Conservation (phyloP, 2,113 vertebrate genomes). For the Crocuta crocuta region DNA sequence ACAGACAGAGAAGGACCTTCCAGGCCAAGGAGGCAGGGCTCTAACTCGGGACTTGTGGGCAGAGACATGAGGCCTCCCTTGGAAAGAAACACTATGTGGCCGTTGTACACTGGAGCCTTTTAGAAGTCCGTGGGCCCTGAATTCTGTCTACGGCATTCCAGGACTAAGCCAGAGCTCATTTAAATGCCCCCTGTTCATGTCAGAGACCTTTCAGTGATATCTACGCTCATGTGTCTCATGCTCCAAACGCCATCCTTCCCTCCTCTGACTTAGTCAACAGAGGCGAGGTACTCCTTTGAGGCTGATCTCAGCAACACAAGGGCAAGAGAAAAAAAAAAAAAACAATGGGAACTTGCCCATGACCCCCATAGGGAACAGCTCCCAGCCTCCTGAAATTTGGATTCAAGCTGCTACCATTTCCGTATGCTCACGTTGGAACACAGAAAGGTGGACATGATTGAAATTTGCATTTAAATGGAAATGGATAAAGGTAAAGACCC, state of each 20-base stretch:
- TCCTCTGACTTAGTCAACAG: not conserved
- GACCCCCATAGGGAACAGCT: constrained; percentile 73
- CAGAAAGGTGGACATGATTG: constrained; percentile 88
- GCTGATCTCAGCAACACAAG: not conserved
- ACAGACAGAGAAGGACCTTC: accelerated
- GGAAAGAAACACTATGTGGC: not conserved
- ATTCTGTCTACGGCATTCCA: too few relatives aligned
- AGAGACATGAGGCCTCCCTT: accelerated
- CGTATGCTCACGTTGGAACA: constrained; percentile 73
- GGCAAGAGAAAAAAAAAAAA: not conserved
- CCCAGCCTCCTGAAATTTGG: constrained; percentile 80
- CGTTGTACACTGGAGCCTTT: accelerated
- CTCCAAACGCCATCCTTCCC: accelerated
- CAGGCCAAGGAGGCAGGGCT: not conserved
- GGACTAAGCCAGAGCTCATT: not conserved
- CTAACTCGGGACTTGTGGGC: not conserved
- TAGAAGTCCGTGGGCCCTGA: accelerated
- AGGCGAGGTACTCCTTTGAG: not conserved
- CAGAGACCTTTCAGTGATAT: accelerated
- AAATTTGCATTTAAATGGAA: constrained; percentile 93
- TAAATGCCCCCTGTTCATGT: not conserved
- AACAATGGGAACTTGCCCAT: constrained; percentile 54
- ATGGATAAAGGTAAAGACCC: constrained; percentile 88
- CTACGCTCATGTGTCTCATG: accelerated
- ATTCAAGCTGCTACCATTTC: constrained; percentile 84